phyloP scores from a whole-genome alignment of 2,888 invertebrate species.

The Lepidocyrtoides sp. region DNA sequence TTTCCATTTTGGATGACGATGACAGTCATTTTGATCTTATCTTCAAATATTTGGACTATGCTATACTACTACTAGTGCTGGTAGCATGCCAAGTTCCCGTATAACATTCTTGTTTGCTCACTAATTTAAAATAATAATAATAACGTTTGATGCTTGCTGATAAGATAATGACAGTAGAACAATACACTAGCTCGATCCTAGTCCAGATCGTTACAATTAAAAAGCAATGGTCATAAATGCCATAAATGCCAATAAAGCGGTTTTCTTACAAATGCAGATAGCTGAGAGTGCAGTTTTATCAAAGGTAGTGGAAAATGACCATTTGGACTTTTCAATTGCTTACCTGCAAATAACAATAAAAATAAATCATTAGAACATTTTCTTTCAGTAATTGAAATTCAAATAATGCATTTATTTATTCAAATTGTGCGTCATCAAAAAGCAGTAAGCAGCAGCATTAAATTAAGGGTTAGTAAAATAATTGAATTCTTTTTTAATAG shows the following conservation, averaged over 20 bases:
- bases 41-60: conserved; percentile 42
- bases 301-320: conserved; percentile 3
- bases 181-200: not conserved
- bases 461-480: too few species aligned
- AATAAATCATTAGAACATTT: conserved; percentile 21
- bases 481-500: not conserved
- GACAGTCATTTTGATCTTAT: conserved; percentile 32
- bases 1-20: conserved; percentile 28
- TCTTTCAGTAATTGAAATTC: conserved; percentile 24
- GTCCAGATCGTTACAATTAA: not conserved
- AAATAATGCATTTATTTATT: not conserved
- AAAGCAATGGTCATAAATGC: not conserved
- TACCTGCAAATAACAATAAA: conserved; percentile 68
- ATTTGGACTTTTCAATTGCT: conserved; percentile 26
- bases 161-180: not conserved
- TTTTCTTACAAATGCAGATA: conserved; percentile 63
- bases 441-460: not conserved
- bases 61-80: too few species aligned
- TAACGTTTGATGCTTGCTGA: not conserved
- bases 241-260: not conserved
- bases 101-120: conserved; percentile 3
- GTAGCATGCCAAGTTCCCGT: conserved; percentile 2
- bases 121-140: conserved; percentile 1
- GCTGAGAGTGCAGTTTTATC: not conserved
- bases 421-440: too few species aligned